Evolutionary conservation across 2,797 vertebrate genomes (phyloP).

Genomic region (Lutjanus campechanus): DNA sequence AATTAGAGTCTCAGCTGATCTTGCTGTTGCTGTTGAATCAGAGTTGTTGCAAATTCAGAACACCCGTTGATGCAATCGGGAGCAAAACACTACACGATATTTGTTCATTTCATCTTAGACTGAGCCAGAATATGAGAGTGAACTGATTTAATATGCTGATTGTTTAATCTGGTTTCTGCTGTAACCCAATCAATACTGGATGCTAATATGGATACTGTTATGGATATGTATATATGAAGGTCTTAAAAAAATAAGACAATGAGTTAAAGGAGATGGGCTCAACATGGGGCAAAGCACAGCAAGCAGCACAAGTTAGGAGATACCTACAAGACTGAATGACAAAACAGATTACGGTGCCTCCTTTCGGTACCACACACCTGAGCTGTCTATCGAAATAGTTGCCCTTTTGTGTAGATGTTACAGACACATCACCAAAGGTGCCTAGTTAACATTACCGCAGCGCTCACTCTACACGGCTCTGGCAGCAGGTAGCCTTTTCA

Average conservation of each 20-base stretch:
- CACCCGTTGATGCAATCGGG: not conserved
- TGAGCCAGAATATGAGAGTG: not conserved
- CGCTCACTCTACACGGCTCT: too few relatives aligned
- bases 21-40: not conserved
- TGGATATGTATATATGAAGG: not conserved
- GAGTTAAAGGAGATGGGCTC: too few relatives aligned
- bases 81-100: not conserved
- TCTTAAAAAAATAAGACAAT: not conserved
- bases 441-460: too few relatives aligned
- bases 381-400: too few relatives aligned
- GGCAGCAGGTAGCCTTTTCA: too few relatives aligned
- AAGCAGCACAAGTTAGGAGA: too few relatives aligned
- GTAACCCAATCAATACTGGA: not conserved
- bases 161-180: not conserved
- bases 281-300: too few relatives aligned
- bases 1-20: not conserved
- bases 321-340: too few relatives aligned
- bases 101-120: not conserved
- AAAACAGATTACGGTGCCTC: too few relatives aligned
- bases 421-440: too few relatives aligned
- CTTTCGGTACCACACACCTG: too few relatives aligned
- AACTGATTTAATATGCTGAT: not conserved
- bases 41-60: conserved; percentile 1
- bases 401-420: too few relatives aligned
- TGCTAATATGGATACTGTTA: not conserved